These are phyloP conservation scores for Crax fasciolata DNA, from an alignment of 2,797 vertebrate genomes.

Conservation along the genomic window DNA sequence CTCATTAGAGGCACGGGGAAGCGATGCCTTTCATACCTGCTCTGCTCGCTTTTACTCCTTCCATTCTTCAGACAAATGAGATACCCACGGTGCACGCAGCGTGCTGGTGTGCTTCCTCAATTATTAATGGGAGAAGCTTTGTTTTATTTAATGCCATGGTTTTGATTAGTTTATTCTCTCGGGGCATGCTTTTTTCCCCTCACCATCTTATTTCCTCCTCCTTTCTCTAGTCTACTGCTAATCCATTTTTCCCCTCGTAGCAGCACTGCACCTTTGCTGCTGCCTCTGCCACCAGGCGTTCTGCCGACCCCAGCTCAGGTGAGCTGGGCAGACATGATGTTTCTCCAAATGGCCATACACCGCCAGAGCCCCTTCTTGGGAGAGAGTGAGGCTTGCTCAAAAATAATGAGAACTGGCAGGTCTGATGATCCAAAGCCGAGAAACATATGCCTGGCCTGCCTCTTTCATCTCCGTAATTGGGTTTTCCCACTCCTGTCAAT, in stretches of 20 bases:
- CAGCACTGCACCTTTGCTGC: accelerated
- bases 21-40: conserved; percentile 33
- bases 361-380: background rate
- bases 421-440: conserved; percentile 60
- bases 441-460: conserved; percentile 64
- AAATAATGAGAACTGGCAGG: conserved; percentile 72
- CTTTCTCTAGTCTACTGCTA: background rate
- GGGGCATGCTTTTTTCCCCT: accelerated
- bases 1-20: conserved; percentile 63
- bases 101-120: background rate
- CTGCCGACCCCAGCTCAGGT: background rate
- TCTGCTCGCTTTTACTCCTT: conserved; percentile 30
- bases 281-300: background rate
- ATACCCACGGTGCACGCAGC: background rate
- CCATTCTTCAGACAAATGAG: conserved; percentile 56
- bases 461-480: conserved; percentile 76
- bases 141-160: conserved; percentile 58
- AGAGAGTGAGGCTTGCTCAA: conserved; percentile 31
- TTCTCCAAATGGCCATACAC: background rate
- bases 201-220: background rate
- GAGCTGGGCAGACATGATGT: background rate
- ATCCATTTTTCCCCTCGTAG: background rate
- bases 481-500: conserved; percentile 65
- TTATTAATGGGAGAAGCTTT: conserved; percentile 70
- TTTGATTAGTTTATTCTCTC: conserved; percentile 53